Evolutionary conservation across 2,888 invertebrate genomes (phyloP), one percentile per base, ranked within the genome.

Genomic region (Heteropelma amictum): DNA sequence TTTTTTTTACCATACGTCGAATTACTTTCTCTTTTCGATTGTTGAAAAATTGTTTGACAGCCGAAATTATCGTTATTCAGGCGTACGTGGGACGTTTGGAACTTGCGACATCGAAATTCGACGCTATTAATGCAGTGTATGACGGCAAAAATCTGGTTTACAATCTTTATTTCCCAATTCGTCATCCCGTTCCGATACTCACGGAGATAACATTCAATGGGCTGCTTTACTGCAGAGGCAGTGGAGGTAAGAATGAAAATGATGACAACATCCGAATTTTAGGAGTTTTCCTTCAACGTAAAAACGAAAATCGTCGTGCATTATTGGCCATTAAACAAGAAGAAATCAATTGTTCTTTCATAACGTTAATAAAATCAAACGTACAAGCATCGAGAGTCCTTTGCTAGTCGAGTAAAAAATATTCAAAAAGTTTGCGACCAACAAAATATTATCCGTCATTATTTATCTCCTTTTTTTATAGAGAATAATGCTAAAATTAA

Each of bases 71-170:
- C 40, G 19, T 61, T 61, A 12, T 60, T 30, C 28, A 88, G 87
- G 81, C 80, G 72, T 87, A 88, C 56, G 83, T 84, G 1, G 89
- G 88, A 2, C 80, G 79, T 64, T 65, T 89, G 49, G 83, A 87
- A 71, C 72, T 89, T 51, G 83, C 76, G 3, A 80, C 81, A 40
- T 82, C 86, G 1, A 84, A 76, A 61, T 74, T 81, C 2, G 77
- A 84, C 10, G 83, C 88, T 1, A 67, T 87, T 4, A 67, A 67
- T 61, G 80, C 74, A 0, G 75, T 89, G 17, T 64, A 77, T 0
- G 63, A 80, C 70, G 85, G 86, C 60, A 77, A 78, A 70, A 74
- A 86, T 17, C 72, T 89, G 49, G 74, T 72, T 40, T 89, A 89
- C 68, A 79, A 77, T 53, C 53, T 89, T 19, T 69, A 81, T 63